Evolutionary conservation across 2,797 vertebrate genomes (phyloP).

Genomic region (Arnoldichthys spilopterus): DNA sequence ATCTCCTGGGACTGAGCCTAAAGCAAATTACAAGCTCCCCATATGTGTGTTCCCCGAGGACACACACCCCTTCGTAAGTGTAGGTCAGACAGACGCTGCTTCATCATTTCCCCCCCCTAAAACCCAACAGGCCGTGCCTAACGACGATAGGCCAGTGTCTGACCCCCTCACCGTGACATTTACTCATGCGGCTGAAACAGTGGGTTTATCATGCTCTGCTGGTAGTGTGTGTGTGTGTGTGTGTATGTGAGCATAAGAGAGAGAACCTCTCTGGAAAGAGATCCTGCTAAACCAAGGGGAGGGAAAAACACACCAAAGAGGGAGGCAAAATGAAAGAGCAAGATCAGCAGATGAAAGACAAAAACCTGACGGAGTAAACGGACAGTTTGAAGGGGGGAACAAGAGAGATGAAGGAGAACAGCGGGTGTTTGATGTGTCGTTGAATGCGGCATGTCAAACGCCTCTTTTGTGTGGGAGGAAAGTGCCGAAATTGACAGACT

Average conservation of each 20-base stretch:
- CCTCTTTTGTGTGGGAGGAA: neutral
- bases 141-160: neutral
- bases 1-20: neutral
- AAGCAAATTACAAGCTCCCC: constrained; percentile 32
- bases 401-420: constrained; percentile 7
- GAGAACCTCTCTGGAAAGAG: neutral
- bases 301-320: constrained; percentile 32
- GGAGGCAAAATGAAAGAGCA: constrained; percentile 24
- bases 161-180: constrained; percentile 13
- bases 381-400: neutral
- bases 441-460: neutral
- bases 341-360: constrained; percentile 20
- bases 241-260: neutral
- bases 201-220: constrained; percentile 7
- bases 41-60: constrained; percentile 30
- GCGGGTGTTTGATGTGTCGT: constrained; percentile 16
- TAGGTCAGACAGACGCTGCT: neutral
- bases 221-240: neutral
- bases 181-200: constrained; percentile 16
- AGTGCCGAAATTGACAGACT: neutral
- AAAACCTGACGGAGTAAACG: neutral
- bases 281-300: neutral
- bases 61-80: neutral
- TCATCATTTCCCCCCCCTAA: constrained; percentile 23
- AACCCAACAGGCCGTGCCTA: constrained; percentile 4